phyloP scores from a whole-genome alignment of 2,888 invertebrate species.

The Unio delphinus region DNA sequence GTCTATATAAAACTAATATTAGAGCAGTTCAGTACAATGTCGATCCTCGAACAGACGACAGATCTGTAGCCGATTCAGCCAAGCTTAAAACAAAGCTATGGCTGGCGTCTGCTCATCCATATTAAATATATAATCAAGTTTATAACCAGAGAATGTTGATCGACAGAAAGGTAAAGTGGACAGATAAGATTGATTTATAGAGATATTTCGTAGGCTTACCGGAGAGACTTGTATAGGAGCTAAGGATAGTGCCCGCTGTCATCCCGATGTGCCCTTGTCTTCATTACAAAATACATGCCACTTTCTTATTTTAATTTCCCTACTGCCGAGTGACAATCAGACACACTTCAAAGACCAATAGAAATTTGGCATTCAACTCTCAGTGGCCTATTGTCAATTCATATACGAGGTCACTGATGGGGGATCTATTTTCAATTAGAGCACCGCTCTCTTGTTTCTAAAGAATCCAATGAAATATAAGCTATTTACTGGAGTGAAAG shows the following conservation, averaged over 20 bases:
- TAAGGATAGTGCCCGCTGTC: slow-evolving; percentile 15
- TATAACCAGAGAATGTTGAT: too few relatives aligned
- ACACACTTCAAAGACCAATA: slow-evolving; percentile 56
- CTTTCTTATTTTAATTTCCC: slow-evolving; percentile 57
- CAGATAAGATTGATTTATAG: too few relatives aligned
- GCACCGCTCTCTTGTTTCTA: slow-evolving; percentile 42
- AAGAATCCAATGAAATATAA: slow-evolving; percentile 41
- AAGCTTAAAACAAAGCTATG: too few relatives aligned
- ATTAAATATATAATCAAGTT: too few relatives aligned
- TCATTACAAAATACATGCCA: slow-evolving; percentile 50
- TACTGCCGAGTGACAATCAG: slow-evolving; percentile 45
- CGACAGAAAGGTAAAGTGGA: too few relatives aligned
- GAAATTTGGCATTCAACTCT: slow-evolving; percentile 49
- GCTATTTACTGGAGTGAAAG: slow-evolving; percentile 33
- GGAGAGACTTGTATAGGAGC: slow-evolving; percentile 8
- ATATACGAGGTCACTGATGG: slow-evolving; percentile 44
- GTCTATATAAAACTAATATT: too few relatives aligned
- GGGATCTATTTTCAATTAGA: slow-evolving; percentile 50
- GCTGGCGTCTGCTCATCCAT: too few relatives aligned
- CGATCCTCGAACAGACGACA: too few relatives aligned
- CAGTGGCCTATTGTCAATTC: slow-evolving; percentile 47
- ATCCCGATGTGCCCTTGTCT: slow-evolving; percentile 21
- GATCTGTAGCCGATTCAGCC: too few relatives aligned
- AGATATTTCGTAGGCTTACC: slow-evolving; percentile 6
- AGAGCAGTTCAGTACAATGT: too few relatives aligned